Evolutionary conservation across 2,888 invertebrate species (phyloP), one percentile per base, ranked within the genome.

Genomic region (Meiosimyza decipiens): DNA sequence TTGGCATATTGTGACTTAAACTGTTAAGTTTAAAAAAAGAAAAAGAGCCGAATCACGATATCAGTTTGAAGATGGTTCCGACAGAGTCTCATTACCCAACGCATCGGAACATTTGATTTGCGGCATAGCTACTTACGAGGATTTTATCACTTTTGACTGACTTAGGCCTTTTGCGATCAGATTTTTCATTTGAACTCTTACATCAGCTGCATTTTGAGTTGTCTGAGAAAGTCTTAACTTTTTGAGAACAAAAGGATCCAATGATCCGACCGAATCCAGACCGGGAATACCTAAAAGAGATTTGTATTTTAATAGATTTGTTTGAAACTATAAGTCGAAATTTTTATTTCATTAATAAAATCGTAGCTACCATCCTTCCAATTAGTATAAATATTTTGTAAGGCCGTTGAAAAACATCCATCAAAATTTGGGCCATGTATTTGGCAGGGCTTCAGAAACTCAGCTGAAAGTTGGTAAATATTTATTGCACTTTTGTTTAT

Each of bases 171-270:
- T 89, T 57, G 92, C 82, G 16, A 90, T 90, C 49, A 90, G 90
- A 74, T 92, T 90, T 60, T 88, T 87, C 80, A 91, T 91, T 82
- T 91, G 90, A 0, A 91, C 90, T 80, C 90, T 90, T 9, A 90
- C 89, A 70, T 84, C 86, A 63, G 90, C 73, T 50, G 73, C 33
- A 66, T 68, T 73, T 62, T 28, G 64, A 40, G 91, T 91, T 59
- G 90, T 90, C 88, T 91, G 91, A 55, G 91, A 83, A 80, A 92
- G 90, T 85, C 89, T 89, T 80, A 92, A 89, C 84, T 89, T 88
- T 15, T 90, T 90, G 62, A 92, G 89, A 78, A 90, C 88, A 67
- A 92, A 81, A 2, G 92, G 92, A 84, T 92, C 92, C 79, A 91
- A 84, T 33, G 90, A 88, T 40, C 88, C 86, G 78, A 92, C 83